Evolutionary conservation across 30 jellyfish, hydroid and myxozoan species (phyloP).

Genomic region (Clytia hemisphaerica): DNA sequence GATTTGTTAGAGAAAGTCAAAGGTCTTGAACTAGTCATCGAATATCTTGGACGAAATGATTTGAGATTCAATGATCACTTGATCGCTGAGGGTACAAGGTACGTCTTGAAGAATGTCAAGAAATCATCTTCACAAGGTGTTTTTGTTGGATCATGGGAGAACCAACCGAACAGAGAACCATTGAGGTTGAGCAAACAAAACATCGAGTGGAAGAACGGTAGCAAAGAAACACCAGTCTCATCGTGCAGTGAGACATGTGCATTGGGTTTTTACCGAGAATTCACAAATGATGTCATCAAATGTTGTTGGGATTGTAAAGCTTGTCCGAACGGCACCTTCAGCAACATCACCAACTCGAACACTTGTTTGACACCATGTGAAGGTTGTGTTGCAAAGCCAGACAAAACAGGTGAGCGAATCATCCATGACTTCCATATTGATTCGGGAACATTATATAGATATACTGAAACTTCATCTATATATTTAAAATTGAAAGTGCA

Average conservation of each 20-base stretch:
- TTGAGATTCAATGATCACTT: too few species aligned
- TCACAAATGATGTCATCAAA: conserved; percentile 13
- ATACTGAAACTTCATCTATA: too few species aligned
- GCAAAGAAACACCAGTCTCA: conserved; percentile 45
- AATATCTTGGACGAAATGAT: too few species aligned
- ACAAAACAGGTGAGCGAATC: conserved; percentile 39
- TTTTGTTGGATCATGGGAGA: conserved; percentile 39
- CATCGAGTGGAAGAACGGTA: conserved; percentile 64
- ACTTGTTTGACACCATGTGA: conserved; percentile 39
- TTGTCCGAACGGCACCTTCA: conserved; percentile 58
- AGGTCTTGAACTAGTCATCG: too few species aligned
- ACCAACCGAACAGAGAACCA: conserved; percentile 14
- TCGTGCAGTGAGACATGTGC: conserved; percentile 60
- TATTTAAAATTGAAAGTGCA: too few species aligned
- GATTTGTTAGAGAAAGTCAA: too few species aligned
- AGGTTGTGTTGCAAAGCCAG: conserved; percentile 51
- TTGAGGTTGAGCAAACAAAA: conserved; percentile 29
- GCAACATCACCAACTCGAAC: conserved; percentile 57
- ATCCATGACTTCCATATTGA: too few species aligned
- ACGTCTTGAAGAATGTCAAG: too few species aligned
- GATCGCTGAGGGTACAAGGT: too few species aligned
- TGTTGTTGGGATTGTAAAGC: conserved; percentile 77
- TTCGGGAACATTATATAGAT: too few species aligned
- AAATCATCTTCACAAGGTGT: too few species aligned
- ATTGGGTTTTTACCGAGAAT: conserved; percentile 41